Percentiles rank a stretch among this genome's conserved stretches.
These are phyloP conservation scores for Brachionus rotundiformis DNA, from an alignment of 1,140 invertebrate genomes.

Conservation along the genomic window DNA sequence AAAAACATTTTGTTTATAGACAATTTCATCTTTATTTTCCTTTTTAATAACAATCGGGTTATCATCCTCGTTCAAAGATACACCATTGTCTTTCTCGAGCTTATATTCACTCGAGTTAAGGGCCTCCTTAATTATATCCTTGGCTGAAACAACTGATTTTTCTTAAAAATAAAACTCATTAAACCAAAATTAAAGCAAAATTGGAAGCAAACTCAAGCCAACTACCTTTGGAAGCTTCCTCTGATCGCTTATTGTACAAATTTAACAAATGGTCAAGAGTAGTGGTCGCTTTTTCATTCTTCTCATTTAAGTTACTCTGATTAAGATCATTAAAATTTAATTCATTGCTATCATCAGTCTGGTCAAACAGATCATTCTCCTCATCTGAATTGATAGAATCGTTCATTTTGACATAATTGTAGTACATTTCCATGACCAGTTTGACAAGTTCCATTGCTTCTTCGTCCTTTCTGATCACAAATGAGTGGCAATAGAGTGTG, in stretches of 20 bases:
- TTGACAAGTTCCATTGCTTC: slow-evolving; percentile 51
- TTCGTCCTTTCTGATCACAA: slow-evolving; percentile 33
- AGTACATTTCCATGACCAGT: slow-evolving; percentile 45
- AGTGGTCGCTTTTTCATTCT: background rate
- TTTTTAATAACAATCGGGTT: slow-evolving; percentile 36
- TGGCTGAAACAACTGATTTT: slow-evolving; percentile 29
- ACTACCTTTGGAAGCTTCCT: background rate
- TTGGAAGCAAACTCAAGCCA: no score
- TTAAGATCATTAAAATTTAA: slow-evolving; percentile 2
- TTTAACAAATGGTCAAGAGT: background rate
- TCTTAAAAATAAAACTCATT: background rate
- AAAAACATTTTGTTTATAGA: slow-evolving; percentile 51
- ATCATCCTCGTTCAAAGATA: slow-evolving; percentile 24
- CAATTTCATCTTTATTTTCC: slow-evolving; percentile 38
- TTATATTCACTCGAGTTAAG: slow-evolving; percentile 28
- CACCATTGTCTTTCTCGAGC: background rate
- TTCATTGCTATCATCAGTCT: background rate
- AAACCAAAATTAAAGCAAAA: background rate
- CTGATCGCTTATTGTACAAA: background rate
- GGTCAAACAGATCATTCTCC: slow-evolving; percentile 15
- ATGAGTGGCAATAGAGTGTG: slow-evolving; percentile 45
- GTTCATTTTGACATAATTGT: background rate
- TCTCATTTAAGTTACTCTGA: background rate
- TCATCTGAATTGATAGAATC: background rate
- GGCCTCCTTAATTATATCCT: slow-evolving; percentile 32